These are phyloP conservation scores for Oreochromis grahami DNA, from an alignment of 2,797 vertebrate genomes.

Conservation along the genomic window DNA sequence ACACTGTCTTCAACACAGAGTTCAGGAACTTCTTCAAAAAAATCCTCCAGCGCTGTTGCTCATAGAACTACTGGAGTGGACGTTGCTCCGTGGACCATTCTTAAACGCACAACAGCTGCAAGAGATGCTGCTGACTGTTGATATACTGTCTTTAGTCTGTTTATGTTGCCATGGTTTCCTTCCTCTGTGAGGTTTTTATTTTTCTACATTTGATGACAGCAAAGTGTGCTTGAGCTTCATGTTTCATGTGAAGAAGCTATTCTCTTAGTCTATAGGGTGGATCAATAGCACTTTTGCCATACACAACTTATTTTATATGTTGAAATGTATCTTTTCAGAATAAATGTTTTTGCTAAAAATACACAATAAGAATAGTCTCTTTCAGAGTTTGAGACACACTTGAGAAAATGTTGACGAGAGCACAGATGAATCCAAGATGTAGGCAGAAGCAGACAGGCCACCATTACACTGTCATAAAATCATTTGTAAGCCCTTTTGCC, in stretches of 20 bases:
- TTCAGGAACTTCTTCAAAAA: slow-evolving; percentile 91
- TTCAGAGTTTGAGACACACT: neutral
- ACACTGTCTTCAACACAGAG: slow-evolving; percentile 90
- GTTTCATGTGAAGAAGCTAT: slow-evolving; percentile 5
- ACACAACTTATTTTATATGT: slow-evolving; percentile 44
- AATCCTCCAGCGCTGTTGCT: slow-evolving; percentile 75
- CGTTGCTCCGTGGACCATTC: neutral
- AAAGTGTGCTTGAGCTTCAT: slow-evolving; percentile 34
- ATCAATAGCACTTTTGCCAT: neutral
- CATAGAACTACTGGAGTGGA: neutral
- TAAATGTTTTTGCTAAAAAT: slow-evolving; percentile 45
- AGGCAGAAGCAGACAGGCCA: neutral
- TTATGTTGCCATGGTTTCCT: neutral
- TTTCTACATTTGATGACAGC: slow-evolving; percentile 34
- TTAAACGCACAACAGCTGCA: neutral
- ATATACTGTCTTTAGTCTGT: neutral
- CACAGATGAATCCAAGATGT: neutral
- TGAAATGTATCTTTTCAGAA: slow-evolving; percentile 46
- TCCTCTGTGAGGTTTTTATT: slow-evolving; percentile 33
- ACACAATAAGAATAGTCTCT: neutral
- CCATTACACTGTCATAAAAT: neutral
- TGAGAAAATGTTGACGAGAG: neutral
- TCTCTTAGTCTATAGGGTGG: neutral
- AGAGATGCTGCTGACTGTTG: neutral
- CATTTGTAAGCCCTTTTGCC: neutral